Evolutionary conservation across 2,888 invertebrate genomes (phyloP), one percentile per base, ranked within the genome.

Genomic region (Molorchus minor): DNA sequence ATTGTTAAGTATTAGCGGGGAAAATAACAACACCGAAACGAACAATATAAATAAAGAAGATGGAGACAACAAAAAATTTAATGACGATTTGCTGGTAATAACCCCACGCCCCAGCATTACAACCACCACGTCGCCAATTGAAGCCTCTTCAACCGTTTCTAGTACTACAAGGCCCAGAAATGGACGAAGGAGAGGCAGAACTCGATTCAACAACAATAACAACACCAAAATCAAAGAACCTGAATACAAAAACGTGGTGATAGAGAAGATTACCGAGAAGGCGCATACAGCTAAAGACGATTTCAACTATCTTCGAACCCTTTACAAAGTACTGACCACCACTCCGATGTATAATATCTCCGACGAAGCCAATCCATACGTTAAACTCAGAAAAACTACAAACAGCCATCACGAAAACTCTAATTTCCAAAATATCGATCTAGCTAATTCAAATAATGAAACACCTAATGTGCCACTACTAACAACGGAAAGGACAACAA

Each of bases 281-380:
- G 61, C 63, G 7, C 47, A 61, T 40, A 61, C 63, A 53, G 63
- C 66, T 13, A 64, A 64, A 49, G 66, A 66, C 40, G 62, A 64
- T 45, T 65, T 61, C 13, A 58, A 65, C 40, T 64, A 58, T 46
- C 43, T 66, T 2, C 55, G 58, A 57, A 66, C 66, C 1, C 49
- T 63, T 7, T 58, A 53, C 20, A 54, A 65, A 12, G 43, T 58
- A 10, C 25, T 57, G 7, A 53, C 63, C 16, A 51, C 66, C 0
- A 62, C 57, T 2, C 33, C 51, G 5, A 55, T 16, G 7, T 21
- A 33, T 5, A 12, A 10, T 19, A 15, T 25, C 2, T 33, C 33
- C 25, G 35, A 43, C 13, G 41, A 20, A 12, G 33, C 33, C 3
- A 33, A 33, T 12, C 33, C 33, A 7, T 33, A 33, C 33, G 33